Evolutionary conservation across 2,888 invertebrate species (phyloP).

Genomic region (Copidosoma aretas): DNA sequence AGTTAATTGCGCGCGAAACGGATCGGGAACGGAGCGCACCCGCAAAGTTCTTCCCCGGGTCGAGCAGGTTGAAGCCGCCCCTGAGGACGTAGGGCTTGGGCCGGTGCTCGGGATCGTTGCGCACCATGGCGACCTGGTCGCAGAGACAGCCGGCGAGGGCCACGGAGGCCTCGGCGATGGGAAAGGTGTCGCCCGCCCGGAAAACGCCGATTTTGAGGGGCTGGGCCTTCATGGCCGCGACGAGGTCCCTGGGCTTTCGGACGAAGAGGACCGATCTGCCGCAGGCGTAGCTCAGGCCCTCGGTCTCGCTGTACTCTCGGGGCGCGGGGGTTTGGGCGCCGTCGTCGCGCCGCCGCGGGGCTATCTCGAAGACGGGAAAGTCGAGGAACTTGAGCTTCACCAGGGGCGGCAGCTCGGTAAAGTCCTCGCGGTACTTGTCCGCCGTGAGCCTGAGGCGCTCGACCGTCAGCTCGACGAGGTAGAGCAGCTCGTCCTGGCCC

Average conservation of each 20-base stretch:
- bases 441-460: slow-evolving; percentile 51
- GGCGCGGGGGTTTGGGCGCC: neutral
- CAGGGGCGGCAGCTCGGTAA: slow-evolving; percentile 46
- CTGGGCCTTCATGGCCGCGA: slow-evolving; percentile 49
- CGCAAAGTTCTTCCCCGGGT: slow-evolving; percentile 54
- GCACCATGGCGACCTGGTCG: slow-evolving; percentile 57
- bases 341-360: neutral
- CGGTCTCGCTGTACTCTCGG: slow-evolving; percentile 40
- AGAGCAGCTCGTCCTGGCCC: slow-evolving; percentile 53
- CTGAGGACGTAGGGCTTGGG: slow-evolving; percentile 53
- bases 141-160: slow-evolving; percentile 56
- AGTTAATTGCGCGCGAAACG: too few relatives aligned
- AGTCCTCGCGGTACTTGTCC: slow-evolving; percentile 48
- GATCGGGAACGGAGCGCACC: slow-evolving; percentile 26
- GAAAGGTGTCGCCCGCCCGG: slow-evolving; percentile 55
- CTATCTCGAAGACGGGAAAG: slow-evolving; percentile 56
- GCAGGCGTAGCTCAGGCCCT: slow-evolving; percentile 48
- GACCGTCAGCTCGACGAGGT: slow-evolving; percentile 54
- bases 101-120: slow-evolving; percentile 52
- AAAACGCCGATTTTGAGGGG: slow-evolving; percentile 55
- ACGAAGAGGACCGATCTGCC: slow-evolving; percentile 57
- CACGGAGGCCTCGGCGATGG: slow-evolving; percentile 54
- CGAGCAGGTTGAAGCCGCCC: slow-evolving; percentile 49
- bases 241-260: slow-evolving; percentile 53
- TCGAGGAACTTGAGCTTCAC: slow-evolving; percentile 57